phyloP scores from a whole-genome alignment of 2,113 vertebrate species.

The Salminus brasiliensis region DNA sequence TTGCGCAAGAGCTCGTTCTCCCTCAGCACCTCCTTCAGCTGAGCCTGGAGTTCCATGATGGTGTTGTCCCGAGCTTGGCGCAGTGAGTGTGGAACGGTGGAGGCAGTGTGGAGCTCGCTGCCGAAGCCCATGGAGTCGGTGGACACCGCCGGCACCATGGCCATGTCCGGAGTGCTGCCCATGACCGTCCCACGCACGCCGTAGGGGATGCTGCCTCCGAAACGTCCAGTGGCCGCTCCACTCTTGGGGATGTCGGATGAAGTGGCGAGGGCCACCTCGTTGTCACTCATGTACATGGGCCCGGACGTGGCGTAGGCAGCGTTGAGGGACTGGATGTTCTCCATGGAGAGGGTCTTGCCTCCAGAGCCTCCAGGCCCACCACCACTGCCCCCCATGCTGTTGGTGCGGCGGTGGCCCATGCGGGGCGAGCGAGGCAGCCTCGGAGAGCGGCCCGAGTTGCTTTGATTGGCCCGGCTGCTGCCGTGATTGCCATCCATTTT shows the following conservation, averaged over 20 bases:
- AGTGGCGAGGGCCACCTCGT: slow-evolving; percentile 85
- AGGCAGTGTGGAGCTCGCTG: slow-evolving; percentile 95
- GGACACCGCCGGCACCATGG: slow-evolving; percentile 79
- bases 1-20: slow-evolving; percentile 92
- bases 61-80: slow-evolving; percentile 96
- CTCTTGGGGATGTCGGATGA: slow-evolving; percentile 89
- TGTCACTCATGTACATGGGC: slow-evolving; percentile 97
- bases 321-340: slow-evolving; percentile 97
- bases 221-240: slow-evolving; percentile 87
- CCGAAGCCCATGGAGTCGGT: slow-evolving; percentile 93
- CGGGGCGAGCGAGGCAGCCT: slow-evolving; percentile 93
- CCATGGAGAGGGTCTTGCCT: slow-evolving; percentile 97
- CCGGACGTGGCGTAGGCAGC: slow-evolving; percentile 96
- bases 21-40: slow-evolving; percentile 93
- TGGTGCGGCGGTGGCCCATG: slow-evolving; percentile 94
- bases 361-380: slow-evolving; percentile 83
- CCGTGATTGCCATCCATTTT: slow-evolving; percentile 85
- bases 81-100: slow-evolving; percentile 95
- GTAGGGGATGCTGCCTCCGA: slow-evolving; percentile 88
- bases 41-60: slow-evolving; percentile 94
- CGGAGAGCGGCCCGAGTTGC: slow-evolving; percentile 91
- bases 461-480: slow-evolving; percentile 78
- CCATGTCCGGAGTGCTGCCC: slow-evolving; percentile 96
- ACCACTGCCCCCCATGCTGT: slow-evolving; percentile 93
- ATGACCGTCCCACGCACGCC: slow-evolving; percentile 89